Percentiles rank a stretch among this genome's conserved stretches.
phyloP scores from a whole-genome alignment of 2,797 vertebrate species.

The Gymnopithys bicolor region DNA sequence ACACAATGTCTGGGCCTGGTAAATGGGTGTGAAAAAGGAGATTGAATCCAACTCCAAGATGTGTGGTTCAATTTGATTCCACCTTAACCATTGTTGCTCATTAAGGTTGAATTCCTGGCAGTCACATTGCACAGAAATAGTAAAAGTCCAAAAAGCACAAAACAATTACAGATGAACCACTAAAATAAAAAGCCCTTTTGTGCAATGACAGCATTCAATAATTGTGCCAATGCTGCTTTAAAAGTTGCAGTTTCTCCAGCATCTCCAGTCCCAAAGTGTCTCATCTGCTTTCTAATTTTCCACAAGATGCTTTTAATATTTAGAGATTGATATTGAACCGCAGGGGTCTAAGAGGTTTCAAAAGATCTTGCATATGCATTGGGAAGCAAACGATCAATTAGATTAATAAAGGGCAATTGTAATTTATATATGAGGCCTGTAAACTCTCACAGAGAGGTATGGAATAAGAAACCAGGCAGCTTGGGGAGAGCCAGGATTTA shows the following conservation, averaged over 20 bases:
- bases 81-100: not conserved
- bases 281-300: slow-evolving; percentile 80
- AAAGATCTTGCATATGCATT: slow-evolving; percentile 76
- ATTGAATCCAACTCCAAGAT: not conserved
- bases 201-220: slow-evolving; percentile 56
- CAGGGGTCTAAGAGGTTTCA: slow-evolving; percentile 77
- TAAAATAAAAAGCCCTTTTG: slow-evolving; percentile 55
- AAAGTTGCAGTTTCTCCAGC: slow-evolving; percentile 66
- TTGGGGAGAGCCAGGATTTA: not conserved
- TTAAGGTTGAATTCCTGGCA: slow-evolving; percentile 23
- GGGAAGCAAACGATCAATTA: slow-evolving; percentile 77
- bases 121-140: not conserved
- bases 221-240: slow-evolving; percentile 68
- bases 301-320: slow-evolving; percentile 81
- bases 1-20: not conserved
- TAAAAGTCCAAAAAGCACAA: slow-evolving; percentile 1
- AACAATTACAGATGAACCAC: slow-evolving; percentile 54
- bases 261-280: slow-evolving; percentile 73
- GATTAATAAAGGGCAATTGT: slow-evolving; percentile 76
- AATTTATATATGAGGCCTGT: slow-evolving; percentile 71
- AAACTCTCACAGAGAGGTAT: slow-evolving; percentile 47
- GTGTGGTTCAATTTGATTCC: not conserved
- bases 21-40: not conserved
- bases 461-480: slow-evolving; percentile 27
- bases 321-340: slow-evolving; percentile 79